Evolutionary conservation across 2,888 invertebrate species (phyloP).

Genomic region (Synergus laeviventris): DNA sequence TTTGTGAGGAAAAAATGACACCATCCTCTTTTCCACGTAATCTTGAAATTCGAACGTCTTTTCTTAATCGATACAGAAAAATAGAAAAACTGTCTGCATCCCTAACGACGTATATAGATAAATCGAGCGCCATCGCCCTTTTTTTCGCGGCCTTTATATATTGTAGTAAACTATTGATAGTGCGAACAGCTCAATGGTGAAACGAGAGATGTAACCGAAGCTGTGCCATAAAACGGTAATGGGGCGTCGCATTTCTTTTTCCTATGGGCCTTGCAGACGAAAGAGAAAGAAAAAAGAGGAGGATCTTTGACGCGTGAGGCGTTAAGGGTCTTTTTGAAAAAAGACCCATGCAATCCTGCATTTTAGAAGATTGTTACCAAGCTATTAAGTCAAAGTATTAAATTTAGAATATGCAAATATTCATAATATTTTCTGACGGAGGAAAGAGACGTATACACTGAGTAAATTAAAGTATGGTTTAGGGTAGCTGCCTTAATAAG

Average conservation of each 20-base stretch:
- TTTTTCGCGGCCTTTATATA: conserved; percentile 64
- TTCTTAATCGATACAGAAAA: conserved; percentile 24
- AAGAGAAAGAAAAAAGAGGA: conserved; percentile 45
- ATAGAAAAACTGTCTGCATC: conserved; percentile 27
- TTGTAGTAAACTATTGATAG: conserved; percentile 72
- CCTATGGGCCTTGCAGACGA: conserved; percentile 59
- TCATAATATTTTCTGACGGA: neutral
- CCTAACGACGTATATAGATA: conserved; percentile 58
- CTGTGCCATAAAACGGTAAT: conserved; percentile 74
- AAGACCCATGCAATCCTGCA: conserved; percentile 40
- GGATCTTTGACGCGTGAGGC: conserved; percentile 42
- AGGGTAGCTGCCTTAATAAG: neutral
- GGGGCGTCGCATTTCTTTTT: conserved; percentile 75
- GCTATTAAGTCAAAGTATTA: neutral
- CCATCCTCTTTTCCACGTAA: neutral
- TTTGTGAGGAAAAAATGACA: neutral
- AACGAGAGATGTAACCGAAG: conserved; percentile 74
- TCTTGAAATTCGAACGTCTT: neutral
- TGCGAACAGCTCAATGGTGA: conserved; percentile 74
- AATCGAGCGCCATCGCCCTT: conserved; percentile 62
- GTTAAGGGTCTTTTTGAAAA: conserved; percentile 47
- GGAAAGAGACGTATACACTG: neutral
- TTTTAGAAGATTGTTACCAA: neutral
- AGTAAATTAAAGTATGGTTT: conserved; percentile 17
- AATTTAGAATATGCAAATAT: neutral